phyloP scores from a whole-genome alignment of 2,888 invertebrate genomes.

The Drosophila differens region DNA sequence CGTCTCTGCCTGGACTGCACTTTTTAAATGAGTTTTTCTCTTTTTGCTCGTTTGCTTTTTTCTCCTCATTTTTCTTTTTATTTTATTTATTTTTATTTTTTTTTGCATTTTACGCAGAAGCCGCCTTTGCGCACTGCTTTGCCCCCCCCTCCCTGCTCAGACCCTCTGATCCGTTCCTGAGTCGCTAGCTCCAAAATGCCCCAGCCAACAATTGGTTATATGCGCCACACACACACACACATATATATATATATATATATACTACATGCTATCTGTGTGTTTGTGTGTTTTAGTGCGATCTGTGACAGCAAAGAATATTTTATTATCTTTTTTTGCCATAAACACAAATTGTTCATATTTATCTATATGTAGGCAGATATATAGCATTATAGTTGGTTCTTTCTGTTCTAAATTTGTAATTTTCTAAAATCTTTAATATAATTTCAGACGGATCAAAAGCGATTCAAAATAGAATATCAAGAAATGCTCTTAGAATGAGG shows the following conservation, averaged over 20 bases:
- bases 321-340: background rate
- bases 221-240: slow-evolving; percentile 5
- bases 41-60: slow-evolving; percentile 12
- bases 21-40: slow-evolving; percentile 38
- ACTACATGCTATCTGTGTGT: slow-evolving; percentile 4
- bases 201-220: slow-evolving; percentile 41
- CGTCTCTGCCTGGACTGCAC: slow-evolving; percentile 31
- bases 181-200: slow-evolving; percentile 38
- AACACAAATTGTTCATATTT: background rate
- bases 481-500: background rate
- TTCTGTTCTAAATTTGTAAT: background rate
- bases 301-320: slow-evolving; percentile 20
- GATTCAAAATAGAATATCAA: background rate
- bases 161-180: background rate
- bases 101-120: slow-evolving; percentile 45
- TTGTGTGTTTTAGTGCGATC: slow-evolving; percentile 41
- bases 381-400: background rate
- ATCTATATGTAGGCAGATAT: background rate
- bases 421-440: background rate
- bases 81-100: slow-evolving; percentile 9
- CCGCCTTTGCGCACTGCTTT: slow-evolving; percentile 3
- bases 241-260: background rate
- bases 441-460: background rate
- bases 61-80: background rate
- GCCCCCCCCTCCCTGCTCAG: background rate